phyloP scores from a whole-genome alignment of 2,113 vertebrate genomes.

The Neomonachus schauinslandi region DNA sequence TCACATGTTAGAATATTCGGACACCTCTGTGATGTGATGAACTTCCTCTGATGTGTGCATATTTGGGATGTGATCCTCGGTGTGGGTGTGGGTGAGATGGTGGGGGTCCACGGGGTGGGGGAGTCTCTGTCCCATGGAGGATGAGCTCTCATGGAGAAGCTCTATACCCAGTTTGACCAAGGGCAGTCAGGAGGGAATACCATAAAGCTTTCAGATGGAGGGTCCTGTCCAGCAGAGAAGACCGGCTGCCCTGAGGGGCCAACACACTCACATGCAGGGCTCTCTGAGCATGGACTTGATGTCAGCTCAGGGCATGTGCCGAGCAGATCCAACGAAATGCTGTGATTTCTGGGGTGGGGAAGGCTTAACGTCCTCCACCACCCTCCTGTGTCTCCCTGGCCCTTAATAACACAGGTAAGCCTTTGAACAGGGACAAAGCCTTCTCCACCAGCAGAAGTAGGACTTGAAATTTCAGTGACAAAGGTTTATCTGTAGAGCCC shows the following conservation, averaged over 20 bases:
- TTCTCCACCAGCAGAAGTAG: neutral
- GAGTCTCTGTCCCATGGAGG: neutral
- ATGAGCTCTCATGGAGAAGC: neutral
- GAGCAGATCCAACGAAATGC: neutral
- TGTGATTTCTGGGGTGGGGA: neutral
- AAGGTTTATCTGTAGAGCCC: neutral
- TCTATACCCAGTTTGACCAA: neutral
- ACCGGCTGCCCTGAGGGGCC: neutral
- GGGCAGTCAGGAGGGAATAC: neutral
- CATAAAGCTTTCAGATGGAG: rapidly evolving
- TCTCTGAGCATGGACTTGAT: neutral
- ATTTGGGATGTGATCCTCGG: neutral
- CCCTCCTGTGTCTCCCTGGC: neutral
- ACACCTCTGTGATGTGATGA: neutral
- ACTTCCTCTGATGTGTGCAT: neutral
- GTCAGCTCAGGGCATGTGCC: neutral
- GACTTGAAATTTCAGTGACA: neutral
- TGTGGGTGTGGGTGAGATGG: neutral
- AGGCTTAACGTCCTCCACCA: too few species aligned
- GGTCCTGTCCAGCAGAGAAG: neutral
- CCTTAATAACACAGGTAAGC: neutral
- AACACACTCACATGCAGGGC: rapidly evolving
- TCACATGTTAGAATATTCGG: neutral
- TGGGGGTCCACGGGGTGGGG: neutral
- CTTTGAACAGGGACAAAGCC: neutral